These are phyloP conservation scores for Hydropsyche tenuis DNA, from an alignment of 1,140 invertebrate genomes.

Conservation along the genomic window DNA sequence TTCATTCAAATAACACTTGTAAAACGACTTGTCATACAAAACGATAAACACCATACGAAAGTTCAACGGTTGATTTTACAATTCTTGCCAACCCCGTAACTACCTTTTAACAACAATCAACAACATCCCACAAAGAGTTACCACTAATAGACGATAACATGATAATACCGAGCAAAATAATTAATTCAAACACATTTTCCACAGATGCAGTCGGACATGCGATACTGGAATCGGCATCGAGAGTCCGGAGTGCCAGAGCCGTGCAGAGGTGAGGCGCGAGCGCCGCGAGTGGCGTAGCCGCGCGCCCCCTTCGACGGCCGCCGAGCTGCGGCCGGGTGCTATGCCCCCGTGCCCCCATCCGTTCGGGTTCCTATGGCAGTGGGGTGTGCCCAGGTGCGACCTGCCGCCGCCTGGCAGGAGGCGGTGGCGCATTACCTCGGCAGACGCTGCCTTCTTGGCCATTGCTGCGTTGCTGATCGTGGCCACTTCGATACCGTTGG, in stretches of 20 bases:
- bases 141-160: too few species aligned
- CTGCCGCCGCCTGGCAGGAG: constrained; percentile 13
- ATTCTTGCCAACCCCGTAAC: too few species aligned
- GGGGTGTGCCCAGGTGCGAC: constrained; percentile 21
- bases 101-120: too few species aligned
- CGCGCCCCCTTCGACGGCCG: constrained; percentile 55
- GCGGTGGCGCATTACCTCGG: constrained; percentile 53
- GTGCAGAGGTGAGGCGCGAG: constrained; percentile 53
- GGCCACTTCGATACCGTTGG: constrained; percentile 48
- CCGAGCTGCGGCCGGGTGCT: constrained; percentile 51
- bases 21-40: too few species aligned
- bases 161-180: too few species aligned
- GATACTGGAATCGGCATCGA: neutral
- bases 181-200: too few species aligned
- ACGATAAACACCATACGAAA: too few species aligned
- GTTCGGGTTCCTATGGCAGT: constrained; percentile 27
- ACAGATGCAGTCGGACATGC: too few species aligned
- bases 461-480: too few species aligned
- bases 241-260: neutral
- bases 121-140: too few species aligned
- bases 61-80: too few species aligned
- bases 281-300: constrained; percentile 60
- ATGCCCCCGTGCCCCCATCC: constrained; percentile 45
- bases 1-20: too few species aligned
- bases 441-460: constrained; percentile 50